Conservation (phyloP, 2,888 invertebrate genomes). For the Pristionchus arcanus region DNA sequence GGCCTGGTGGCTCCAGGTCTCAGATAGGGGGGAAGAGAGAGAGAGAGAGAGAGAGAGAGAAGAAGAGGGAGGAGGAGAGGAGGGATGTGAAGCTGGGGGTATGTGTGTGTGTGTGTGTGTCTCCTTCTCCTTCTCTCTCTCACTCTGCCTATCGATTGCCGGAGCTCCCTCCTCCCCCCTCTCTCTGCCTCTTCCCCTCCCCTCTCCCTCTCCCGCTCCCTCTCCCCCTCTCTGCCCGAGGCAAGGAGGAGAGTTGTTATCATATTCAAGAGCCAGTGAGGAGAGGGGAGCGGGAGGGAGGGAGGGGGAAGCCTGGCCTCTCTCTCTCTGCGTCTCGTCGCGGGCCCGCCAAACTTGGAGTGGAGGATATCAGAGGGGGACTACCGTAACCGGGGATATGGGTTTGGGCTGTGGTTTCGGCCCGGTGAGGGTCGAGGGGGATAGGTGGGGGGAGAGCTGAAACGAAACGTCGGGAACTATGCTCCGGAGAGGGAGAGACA, state of each 20-base stretch:
- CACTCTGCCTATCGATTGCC: conserved; percentile 38
- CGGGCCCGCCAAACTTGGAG: conserved; percentile 33
- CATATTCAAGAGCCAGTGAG: conserved; percentile 41
- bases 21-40: conserved; percentile 33
- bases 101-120: conserved; percentile 23
- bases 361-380: conserved; percentile 17
- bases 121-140: background rate
- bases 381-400: conserved; percentile 15
- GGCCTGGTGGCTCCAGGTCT: conserved; percentile 42
- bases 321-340: background rate
- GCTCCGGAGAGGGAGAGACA: background rate
- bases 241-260: conserved; percentile 45
- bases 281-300: background rate
- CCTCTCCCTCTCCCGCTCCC: background rate
- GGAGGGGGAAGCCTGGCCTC: conserved; percentile 4
- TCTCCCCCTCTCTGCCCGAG: background rate
- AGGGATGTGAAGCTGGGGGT: no score
- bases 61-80: background rate
- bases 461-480: background rate
- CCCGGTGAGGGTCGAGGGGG: conserved; percentile 22
- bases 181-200: background rate
- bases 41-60: conserved; percentile 11
- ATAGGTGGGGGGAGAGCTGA: conserved; percentile 35
- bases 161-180: background rate
- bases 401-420: background rate